Conservation (phyloP, 1,140 invertebrate species). For the Hermatobates lingyangjiaoensis region DNA sequence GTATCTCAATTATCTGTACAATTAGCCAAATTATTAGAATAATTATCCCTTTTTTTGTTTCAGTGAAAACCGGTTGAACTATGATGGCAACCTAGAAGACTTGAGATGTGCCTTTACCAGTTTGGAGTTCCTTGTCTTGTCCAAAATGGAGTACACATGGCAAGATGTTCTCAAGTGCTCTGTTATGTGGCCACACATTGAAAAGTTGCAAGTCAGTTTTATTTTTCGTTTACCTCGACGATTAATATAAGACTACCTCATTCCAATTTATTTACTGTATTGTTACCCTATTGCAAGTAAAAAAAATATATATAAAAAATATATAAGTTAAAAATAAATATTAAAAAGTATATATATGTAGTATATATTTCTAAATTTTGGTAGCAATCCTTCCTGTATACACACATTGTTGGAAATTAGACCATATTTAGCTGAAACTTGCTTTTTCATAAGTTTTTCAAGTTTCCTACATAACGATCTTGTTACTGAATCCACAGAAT, state of each 20-base stretch:
- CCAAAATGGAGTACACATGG: slow-evolving; percentile 54
- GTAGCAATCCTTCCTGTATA: neutral
- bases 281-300: too few relatives aligned
- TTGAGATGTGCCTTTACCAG: slow-evolving; percentile 37
- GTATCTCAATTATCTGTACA: too few relatives aligned
- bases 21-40: too few relatives aligned
- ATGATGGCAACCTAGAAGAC: slow-evolving; percentile 30
- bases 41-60: slow-evolving; percentile 23
- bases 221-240: slow-evolving; percentile 4
- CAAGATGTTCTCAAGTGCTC: slow-evolving; percentile 43
- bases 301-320: too few relatives aligned
- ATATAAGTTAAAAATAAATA: neutral
- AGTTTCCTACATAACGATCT: too few relatives aligned
- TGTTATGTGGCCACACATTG: slow-evolving; percentile 48
- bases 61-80: slow-evolving; percentile 51
- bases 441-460: too few relatives aligned
- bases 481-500: too few relatives aligned
- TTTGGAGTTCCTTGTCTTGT: slow-evolving; percentile 45
- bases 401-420: too few relatives aligned
- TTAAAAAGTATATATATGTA: neutral
- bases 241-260: too few relatives aligned
- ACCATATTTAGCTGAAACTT: too few relatives aligned
- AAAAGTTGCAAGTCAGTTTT: slow-evolving; percentile 34
- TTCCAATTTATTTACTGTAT: neutral
- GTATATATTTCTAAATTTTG: neutral